These are phyloP conservation scores for Sander vitreus DNA, from an alignment of 2,113 vertebrate species.

Conservation along the genomic window DNA sequence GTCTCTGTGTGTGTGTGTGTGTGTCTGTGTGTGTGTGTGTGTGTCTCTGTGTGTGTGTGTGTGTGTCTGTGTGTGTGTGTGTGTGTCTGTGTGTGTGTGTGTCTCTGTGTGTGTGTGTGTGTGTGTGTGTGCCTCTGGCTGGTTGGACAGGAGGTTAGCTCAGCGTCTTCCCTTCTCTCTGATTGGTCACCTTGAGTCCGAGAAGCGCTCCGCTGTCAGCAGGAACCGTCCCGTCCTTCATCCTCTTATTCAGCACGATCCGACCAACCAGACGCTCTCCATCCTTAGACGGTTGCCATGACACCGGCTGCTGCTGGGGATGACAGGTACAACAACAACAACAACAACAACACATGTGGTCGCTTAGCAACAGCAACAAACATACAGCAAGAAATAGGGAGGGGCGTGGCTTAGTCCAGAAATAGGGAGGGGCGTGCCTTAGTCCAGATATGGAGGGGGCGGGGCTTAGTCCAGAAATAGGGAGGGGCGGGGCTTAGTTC, in stretches of 20 bases:
- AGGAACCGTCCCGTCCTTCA: conserved; percentile 94
- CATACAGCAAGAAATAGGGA: background rate
- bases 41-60: no score
- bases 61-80: no score
- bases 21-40: no score
- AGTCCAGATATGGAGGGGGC: conserved; percentile 76
- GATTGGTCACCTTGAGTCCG: conserved; percentile 90
- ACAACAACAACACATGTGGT: background rate
- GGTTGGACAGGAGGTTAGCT: no score
- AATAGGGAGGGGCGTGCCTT: no score
- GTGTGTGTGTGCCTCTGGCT: background rate
- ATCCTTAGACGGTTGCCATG: conserved; percentile 97
- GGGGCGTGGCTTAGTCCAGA: no score
- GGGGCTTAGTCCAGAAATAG: conserved; percentile 85
- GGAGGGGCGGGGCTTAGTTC: conserved; percentile 84
- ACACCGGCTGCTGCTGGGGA: conserved; percentile 89
- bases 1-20: no score
- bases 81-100: no score
- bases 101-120: no score
- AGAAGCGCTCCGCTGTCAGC: conserved; percentile 94
- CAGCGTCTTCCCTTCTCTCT: no score
- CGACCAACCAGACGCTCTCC: conserved; percentile 96
- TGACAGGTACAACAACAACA: background rate
- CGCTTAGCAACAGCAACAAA: conserved; percentile 27
- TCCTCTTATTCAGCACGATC: conserved; percentile 94